Base-by-base conservation (phyloP, 1,140 invertebrate genomes). In the Tetragonula clypearis region DNA sequence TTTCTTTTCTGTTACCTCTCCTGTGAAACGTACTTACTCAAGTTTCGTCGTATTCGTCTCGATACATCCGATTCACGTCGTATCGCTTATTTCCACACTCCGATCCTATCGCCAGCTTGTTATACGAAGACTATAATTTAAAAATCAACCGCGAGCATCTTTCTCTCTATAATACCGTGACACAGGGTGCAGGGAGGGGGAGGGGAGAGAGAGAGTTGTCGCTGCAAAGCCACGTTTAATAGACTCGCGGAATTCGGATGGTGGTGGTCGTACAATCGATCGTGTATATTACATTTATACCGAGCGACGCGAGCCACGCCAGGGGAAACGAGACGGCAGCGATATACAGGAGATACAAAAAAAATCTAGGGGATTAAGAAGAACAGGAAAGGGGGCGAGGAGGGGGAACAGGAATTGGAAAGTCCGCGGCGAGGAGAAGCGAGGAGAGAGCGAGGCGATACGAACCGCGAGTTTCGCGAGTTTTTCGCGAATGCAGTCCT, bases 401-500 rank as follows among this genome's bases (percentile, higher is more conserved):
- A 8, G 21, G 14, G n/a, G 6, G 68, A 30, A 85, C 49, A 85
- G 66, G 79, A 88, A 92, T 90, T 87, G 87, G 77, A 91, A 92
- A 92, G 77, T 87, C 55, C 66, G 62, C 19, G 79, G 21, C 26
- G 85, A 85, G 84, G 85, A 85, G 84, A 88, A 86, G 79, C 82
- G 73, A 74, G 72, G 74, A 88, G 81, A 87, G 85, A 87, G 84
- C 86, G 80, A 86, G 71, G 78, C 88, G 87, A 92, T 92, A 77
- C 76, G 86, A 91, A 80, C 8, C 41, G 41, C 41, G 41, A 49
- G 41, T 49, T 49, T 49, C 41, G 41, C 41, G 41, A 49, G 3
- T 35, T 91, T 35, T 91, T 92, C 77, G 86, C 86, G 88, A 87
- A 90, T 92, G 89, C 87, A 89, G 60, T 84, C 83, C 35, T 35